Conservation (phyloP, 2,113 vertebrate species). For the Aptenodytes forsteri region DNA sequence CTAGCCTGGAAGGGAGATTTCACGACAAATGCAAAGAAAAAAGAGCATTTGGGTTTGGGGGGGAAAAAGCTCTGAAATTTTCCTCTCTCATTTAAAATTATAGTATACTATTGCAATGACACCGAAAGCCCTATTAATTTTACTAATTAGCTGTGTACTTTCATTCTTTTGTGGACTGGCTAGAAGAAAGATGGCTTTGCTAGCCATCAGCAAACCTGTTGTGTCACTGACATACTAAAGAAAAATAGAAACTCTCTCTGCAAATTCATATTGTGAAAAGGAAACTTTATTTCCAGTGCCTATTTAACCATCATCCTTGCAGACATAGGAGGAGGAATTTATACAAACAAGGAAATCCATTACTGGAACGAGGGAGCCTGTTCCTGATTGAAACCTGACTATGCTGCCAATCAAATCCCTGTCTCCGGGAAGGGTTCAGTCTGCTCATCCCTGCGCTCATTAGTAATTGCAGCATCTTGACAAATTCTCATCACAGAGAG, state of each 20-base stretch:
- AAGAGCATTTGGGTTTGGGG: neutral
- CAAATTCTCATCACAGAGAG: neutral
- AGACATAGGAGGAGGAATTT: neutral
- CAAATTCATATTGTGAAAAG: neutral
- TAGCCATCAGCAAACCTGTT: neutral
- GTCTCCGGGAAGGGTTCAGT: neutral
- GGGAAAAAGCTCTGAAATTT: neutral
- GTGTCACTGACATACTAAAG: neutral
- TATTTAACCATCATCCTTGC: neutral
- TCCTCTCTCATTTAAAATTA: neutral
- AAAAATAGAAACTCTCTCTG: neutral
- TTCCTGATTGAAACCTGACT: neutral
- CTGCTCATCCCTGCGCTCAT: neutral
- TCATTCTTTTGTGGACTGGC: neutral
- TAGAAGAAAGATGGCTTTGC: neutral
- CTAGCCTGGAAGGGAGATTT: neutral
- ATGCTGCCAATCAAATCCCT: neutral
- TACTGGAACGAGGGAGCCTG: neutral
- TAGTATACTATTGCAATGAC: neutral
- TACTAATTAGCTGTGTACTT: neutral
- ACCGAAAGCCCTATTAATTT: neutral
- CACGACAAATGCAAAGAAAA: neutral
- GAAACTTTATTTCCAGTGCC: neutral
- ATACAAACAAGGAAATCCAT: neutral
- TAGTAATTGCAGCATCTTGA: neutral